Base-by-base conservation (phyloP, 1,140 invertebrate species). In the Cyclargus thomasi region DNA sequence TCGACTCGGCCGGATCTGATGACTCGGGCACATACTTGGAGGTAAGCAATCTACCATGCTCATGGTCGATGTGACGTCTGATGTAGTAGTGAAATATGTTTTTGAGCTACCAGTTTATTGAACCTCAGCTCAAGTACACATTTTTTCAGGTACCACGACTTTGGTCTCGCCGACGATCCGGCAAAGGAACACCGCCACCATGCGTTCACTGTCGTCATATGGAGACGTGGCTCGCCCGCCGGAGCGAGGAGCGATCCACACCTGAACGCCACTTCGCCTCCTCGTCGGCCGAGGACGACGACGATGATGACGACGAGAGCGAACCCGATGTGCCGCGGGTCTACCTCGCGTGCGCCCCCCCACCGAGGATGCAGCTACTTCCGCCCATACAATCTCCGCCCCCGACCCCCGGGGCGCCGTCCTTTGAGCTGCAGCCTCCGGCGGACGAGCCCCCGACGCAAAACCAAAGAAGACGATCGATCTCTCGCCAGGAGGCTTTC, bases 401-500 rank as follows among this genome's bases (percentile, higher is more conserved):
- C 7, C 91, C 92, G 3, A 90, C 88, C 2, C 92, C 92, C 0
- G 86, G 88, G 0, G 81, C 91, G 23, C 91, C 91, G 0, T 86
- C 91, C 0, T 90, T 92, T 71, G 91, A 92, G 71, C 74, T 92
- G 53, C 90, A 92, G 71, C 92, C 91, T 7, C 90, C 92, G 0
- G 83, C 73, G 20, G 90, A 92, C 64, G 90, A 90, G 67, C 82
- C 85, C 21, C 81, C 90, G 3, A 71, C 83, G 36, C 63, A 88
- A 73, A 78, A 89, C 53, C 86, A 83, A 80, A 89, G 92, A 69
- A 91, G 92, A 76, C 93, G 93, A 63, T 95, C 93, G 1, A 94
- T 94, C 35, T 94, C 95, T 53, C 91, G 95, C 7, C 95, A 96
- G 80, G 95, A 96, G 80, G 96, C 96, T 0, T 95, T 95, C 73